Evolutionary conservation across 1,140 invertebrate genomes (phyloP), one percentile per base, ranked within the genome.

Genomic region (Drosophila malerkotliana): DNA sequence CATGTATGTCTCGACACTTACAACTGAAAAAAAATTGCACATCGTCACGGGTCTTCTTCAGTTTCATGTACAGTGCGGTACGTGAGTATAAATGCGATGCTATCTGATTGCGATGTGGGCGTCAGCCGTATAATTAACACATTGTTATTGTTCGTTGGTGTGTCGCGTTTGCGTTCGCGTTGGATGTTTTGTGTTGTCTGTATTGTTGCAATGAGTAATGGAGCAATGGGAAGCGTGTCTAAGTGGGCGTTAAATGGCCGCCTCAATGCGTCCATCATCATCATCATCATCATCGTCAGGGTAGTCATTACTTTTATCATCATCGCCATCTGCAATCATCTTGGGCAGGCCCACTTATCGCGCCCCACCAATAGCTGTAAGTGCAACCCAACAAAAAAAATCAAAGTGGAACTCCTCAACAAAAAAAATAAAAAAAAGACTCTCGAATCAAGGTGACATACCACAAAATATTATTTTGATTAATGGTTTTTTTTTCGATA

Each of bases 161-260:
- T 57, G 39, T 37, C n/a, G 34, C 9, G 52, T 51, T 37, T 9
- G 34, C 9, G 52, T 51, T n/a, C 32, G 4, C 10, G 8, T 39
- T 39, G 47, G 5, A 8, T 9, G 12, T 57, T 24, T 21, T 14
- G 34, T 10, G 52, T 52, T 10, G 5, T 49, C 21, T 21, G 21
- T 21, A 21, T 24, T 67, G 56, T 56, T 77, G 75, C 74, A 68
- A 60, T 55, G 39, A 60, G 52, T 56, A 60, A 62, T 73, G 73
- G 45, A 59, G 74, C 34, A 69, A 69, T 69, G 51, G 67, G 62
- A 49, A 56, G 72, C 60, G 45, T 72, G 67, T 55, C 58, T 81
- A 82, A 81, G 73, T 81, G 68, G 73, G 79, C 79, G 74, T 81
- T 68, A 74, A 82, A 82, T 77, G 68, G 73, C 79, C 73, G 67